Conservation (phyloP, 2,797 vertebrate genomes). For the Molossus molossus region DNA sequence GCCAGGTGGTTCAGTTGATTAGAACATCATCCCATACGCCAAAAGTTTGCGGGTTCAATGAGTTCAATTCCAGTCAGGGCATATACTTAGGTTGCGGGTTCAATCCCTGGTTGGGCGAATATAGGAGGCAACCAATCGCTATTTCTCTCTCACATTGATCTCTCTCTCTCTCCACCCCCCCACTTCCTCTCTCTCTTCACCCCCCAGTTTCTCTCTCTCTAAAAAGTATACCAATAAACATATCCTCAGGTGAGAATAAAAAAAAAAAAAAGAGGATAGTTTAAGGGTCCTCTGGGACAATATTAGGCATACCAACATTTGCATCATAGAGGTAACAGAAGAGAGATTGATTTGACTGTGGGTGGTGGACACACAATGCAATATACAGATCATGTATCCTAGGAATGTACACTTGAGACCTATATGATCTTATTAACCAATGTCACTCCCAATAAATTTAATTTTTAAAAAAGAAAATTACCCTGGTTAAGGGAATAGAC, state of each 20-base stretch:
- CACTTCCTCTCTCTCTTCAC: too few relatives aligned
- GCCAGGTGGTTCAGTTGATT: not conserved
- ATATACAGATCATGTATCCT: not conserved
- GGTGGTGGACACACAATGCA: not conserved
- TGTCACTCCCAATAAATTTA: not conserved
- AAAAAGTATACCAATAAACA: not conserved
- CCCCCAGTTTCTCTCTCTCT: not conserved
- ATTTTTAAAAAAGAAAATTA: not conserved
- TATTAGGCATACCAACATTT: not conserved
- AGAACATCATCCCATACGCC: not conserved
- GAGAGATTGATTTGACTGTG: not conserved
- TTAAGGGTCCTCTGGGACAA: not conserved
- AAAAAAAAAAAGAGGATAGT: not conserved
- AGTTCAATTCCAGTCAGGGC: too few relatives aligned
- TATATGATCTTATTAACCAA: not conserved
- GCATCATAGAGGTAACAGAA: not conserved
- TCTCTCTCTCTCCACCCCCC: not conserved
- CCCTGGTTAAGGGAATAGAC: not conserved
- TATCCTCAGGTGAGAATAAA: not conserved
- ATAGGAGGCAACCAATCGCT: not conserved
- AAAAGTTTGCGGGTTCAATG: not conserved
- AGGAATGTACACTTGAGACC: not conserved
- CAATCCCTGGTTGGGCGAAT: not conserved
- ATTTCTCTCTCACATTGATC: not conserved
- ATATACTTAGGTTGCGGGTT: not conserved